Percentiles rank a stretch among this genome's conserved stretches.
phyloP scores from a whole-genome alignment of 2,888 invertebrate genomes.

The Norana najaformis region DNA sequence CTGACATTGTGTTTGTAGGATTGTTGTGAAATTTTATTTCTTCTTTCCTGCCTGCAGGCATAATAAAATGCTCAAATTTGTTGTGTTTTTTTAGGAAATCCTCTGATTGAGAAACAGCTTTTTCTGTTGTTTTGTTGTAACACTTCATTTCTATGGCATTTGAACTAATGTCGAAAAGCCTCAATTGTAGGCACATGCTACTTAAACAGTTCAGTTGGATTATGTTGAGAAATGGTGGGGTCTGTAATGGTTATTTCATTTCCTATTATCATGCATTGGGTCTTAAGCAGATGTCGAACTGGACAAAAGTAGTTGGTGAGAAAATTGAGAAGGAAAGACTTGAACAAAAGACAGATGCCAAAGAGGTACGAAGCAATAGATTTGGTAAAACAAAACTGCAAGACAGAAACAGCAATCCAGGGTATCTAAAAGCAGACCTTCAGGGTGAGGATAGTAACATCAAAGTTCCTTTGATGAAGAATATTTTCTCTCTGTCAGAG shows the following conservation, averaged over 20 bases:
- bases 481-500: not conserved
- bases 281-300: not conserved
- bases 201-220: not conserved
- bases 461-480: not conserved
- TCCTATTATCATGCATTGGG: not conserved
- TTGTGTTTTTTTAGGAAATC: not conserved
- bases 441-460: not conserved
- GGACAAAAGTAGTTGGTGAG: slow-evolving; percentile 1
- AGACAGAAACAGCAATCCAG: not conserved
- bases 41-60: not conserved
- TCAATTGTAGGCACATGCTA: not conserved
- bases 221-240: not conserved
- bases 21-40: not conserved
- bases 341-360: not conserved
- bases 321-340: not conserved
- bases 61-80: not conserved
- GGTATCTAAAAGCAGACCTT: not conserved
- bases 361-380: not conserved
- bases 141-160: not conserved
- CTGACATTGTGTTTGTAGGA: not conserved
- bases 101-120: not conserved
- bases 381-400: not conserved
- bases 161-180: not conserved
- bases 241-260: no score
- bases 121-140: not conserved